phyloP scores from a whole-genome alignment of 2,113 vertebrate species.

The Thymallus thymallus region DNA sequence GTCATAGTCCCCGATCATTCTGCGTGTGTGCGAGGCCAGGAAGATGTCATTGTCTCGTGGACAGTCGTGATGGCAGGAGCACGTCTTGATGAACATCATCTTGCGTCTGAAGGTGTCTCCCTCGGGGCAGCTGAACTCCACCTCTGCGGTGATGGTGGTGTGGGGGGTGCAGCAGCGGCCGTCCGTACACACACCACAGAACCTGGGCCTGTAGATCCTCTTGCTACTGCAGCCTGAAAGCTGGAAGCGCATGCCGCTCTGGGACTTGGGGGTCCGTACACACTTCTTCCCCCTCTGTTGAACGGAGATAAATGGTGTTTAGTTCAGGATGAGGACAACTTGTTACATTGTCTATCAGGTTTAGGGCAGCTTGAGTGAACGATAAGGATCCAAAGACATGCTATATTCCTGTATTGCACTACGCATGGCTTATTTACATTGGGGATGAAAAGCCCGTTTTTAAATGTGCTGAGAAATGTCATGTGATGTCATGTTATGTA shows the following conservation, averaged over 20 bases:
- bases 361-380: no score
- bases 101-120: slow-evolving; percentile 72
- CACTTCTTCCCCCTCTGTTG: slow-evolving; percentile 76
- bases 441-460: no score
- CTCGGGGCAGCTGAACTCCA: slow-evolving; percentile 77
- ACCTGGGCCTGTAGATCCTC: slow-evolving; percentile 69
- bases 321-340: neutral
- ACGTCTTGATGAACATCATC: slow-evolving; percentile 81
- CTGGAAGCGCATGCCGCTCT: slow-evolving; percentile 65
- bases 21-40: slow-evolving; percentile 60
- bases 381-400: no score
- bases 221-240: slow-evolving; percentile 75
- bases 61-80: slow-evolving; percentile 76
- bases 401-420: no score
- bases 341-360: no score
- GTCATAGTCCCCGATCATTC: slow-evolving; percentile 72
- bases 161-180: slow-evolving; percentile 74
- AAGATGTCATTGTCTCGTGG: slow-evolving; percentile 77
- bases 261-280: slow-evolving; percentile 60
- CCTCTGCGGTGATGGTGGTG: slow-evolving; percentile 57
- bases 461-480: no score
- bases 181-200: slow-evolving; percentile 74
- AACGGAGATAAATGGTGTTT: neutral
- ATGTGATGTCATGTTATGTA: no score
- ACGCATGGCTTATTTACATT: no score